A percentile compares a stretch with the other conserved stretches of the same genome.
phyloP scores from a whole-genome alignment of 2,888 invertebrate species.

The Agrotis clavis region DNA sequence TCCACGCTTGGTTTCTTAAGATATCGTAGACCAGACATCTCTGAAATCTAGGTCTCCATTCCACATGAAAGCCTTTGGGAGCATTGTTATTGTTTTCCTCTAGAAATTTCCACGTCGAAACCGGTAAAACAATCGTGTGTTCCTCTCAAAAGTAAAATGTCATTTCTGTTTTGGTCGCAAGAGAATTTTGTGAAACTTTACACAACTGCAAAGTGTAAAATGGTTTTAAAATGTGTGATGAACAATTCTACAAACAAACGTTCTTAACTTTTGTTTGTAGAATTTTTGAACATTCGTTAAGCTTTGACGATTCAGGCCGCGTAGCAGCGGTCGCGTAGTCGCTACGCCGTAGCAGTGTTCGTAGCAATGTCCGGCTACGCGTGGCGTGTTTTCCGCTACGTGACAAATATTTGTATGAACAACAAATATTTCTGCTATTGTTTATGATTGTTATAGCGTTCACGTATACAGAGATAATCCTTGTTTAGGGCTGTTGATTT shows the following conservation, averaged over 20 bases:
- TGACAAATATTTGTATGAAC: constrained; percentile 40
- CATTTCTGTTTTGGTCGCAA: constrained; percentile 20
- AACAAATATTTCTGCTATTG: constrained; percentile 16
- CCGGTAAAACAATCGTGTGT: constrained; percentile 24
- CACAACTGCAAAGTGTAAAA: not conserved
- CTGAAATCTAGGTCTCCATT: constrained; percentile 35
- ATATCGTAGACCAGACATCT: not conserved
- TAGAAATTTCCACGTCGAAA: constrained; percentile 25
- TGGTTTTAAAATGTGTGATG: constrained; percentile 5
- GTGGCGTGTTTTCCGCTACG: constrained; percentile 20
- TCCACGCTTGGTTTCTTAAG: not conserved
- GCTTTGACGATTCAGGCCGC: constrained; percentile 10
- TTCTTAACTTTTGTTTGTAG: constrained; percentile 5
- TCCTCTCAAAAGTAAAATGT: constrained; percentile 31
- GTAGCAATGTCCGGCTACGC: constrained; percentile 26
- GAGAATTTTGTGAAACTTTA: constrained; percentile 5
- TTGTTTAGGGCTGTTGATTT: constrained; percentile 12
- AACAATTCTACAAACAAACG: no score
- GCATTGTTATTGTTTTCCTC: constrained; percentile 25
- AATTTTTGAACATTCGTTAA: constrained; percentile 2
- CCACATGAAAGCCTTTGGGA: constrained; percentile 35
- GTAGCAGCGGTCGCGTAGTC: constrained; percentile 25
- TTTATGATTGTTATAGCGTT: constrained; percentile 29
- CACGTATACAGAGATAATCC: constrained; percentile 19
- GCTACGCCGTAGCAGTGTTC: constrained; percentile 44